A percentile compares a stretch with the other conserved stretches of the same genome.
phyloP scores from a whole-genome alignment of 2,113 vertebrate genomes.

The Tragelaphus strepsiceros region DNA sequence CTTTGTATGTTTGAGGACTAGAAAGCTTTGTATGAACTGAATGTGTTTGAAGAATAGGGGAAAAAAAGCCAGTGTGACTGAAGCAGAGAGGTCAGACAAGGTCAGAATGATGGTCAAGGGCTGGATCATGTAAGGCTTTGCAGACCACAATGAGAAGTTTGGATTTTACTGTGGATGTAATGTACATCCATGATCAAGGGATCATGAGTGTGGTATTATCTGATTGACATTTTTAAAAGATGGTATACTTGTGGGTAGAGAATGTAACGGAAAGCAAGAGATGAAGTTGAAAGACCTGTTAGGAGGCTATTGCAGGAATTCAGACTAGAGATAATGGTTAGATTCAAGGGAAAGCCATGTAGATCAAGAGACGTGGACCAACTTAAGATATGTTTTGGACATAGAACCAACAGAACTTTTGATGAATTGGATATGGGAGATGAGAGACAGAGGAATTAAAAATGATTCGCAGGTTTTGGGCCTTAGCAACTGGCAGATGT shows the following conservation, averaged over 20 bases:
- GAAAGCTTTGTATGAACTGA: background rate
- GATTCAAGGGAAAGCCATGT: background rate
- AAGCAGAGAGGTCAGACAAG: background rate
- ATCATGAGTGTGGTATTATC: background rate
- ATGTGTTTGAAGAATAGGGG: background rate
- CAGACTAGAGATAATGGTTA: slow-evolving; percentile 18
- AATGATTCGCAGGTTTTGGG: background rate
- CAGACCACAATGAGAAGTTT: background rate
- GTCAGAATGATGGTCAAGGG: background rate
- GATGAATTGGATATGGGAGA: background rate
- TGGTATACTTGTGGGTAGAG: background rate
- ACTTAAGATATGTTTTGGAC: slow-evolving; percentile 5
- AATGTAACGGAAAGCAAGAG: background rate
- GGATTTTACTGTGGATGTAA: background rate
- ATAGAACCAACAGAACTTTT: background rate
- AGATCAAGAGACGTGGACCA: background rate
- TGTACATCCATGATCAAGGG: background rate
- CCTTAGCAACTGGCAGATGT: background rate
- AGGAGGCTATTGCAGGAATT: background rate
- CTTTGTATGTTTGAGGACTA: background rate
- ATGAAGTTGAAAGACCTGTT: background rate
- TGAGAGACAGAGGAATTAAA: background rate
- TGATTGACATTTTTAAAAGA: slow-evolving; percentile 14
- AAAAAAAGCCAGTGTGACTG: background rate
- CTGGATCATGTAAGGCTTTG: background rate